Percentiles rank a stretch among this genome's conserved stretches.
These are phyloP conservation scores for Hyles vespertilio DNA, from an alignment of 1,140 invertebrate genomes.

Conservation along the genomic window DNA sequence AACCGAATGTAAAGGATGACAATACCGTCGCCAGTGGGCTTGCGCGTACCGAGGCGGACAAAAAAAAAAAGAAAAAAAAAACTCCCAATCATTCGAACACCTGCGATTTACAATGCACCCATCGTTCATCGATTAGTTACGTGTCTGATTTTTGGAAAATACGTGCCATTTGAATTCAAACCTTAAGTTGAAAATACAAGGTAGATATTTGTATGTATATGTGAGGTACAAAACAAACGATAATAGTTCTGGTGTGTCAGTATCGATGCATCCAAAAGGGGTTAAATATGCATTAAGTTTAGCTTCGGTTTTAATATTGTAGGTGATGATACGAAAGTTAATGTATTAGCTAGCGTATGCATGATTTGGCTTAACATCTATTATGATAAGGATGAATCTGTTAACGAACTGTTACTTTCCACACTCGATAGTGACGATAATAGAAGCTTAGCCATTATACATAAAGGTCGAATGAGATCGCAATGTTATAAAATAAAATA, in stretches of 20 bases:
- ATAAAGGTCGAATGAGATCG: no score
- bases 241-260: slow-evolving; percentile 6
- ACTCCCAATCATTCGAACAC: slow-evolving; percentile 61
- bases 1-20: slow-evolving; percentile 26
- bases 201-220: not conserved
- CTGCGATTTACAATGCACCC: slow-evolving; percentile 60
- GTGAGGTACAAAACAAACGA: not conserved
- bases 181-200: not conserved
- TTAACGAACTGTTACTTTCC: no score
- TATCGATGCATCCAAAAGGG: slow-evolving; percentile 7
- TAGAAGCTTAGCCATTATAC: no score
- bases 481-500: no score
- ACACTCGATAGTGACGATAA: no score
- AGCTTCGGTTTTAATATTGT: not conserved
- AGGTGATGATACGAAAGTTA: not conserved
- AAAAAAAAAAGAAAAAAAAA: slow-evolving; percentile 28
- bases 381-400: no score
- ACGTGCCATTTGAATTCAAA: not conserved
- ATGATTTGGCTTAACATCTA: no score
- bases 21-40: slow-evolving; percentile 38
- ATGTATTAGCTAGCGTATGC: not conserved
- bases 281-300: slow-evolving; percentile 1
- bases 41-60: slow-evolving; percentile 26
- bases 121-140: slow-evolving; percentile 56
- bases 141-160: slow-evolving; percentile 10